Conservation (phyloP, 1,140 invertebrate genomes). For the Diabrotica virgifera region DNA sequence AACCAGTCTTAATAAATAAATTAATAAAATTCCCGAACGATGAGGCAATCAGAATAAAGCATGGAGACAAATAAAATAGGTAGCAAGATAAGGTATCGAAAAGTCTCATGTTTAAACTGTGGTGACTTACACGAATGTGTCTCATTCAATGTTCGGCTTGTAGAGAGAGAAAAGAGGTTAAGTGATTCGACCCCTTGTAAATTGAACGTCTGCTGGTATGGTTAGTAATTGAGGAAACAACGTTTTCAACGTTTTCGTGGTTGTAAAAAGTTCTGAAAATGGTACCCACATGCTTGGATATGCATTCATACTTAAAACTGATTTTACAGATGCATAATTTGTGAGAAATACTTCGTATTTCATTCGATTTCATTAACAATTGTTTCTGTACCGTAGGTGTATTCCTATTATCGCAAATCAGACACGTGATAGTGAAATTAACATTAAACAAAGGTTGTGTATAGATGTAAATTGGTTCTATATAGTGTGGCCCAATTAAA, state of each 20-base stretch:
- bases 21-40: not conserved
- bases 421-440: no score
- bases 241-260: slow-evolving; percentile 10
- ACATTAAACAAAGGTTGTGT: no score
- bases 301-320: no score
- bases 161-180: slow-evolving; percentile 13
- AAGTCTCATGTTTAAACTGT: not conserved
- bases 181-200: slow-evolving; percentile 23
- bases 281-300: no score
- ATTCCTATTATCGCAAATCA: no score
- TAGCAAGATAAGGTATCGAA: not conserved
- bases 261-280: not conserved
- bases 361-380: no score
- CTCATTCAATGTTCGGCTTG: slow-evolving; percentile 13
- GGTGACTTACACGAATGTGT: slow-evolving; percentile 14
- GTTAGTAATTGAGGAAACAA: slow-evolving; percentile 22
- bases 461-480: no score
- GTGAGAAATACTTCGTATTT: no score
- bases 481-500: no score
- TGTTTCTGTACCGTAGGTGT: no score
- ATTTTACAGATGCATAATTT: no score
- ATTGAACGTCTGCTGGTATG: slow-evolving; percentile 20
- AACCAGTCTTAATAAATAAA: not conserved
- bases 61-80: not conserved
- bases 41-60: not conserved